These are phyloP conservation scores for Coelopa pilipes DNA, from an alignment of 2,888 invertebrate species.

Conservation along the genomic window DNA sequence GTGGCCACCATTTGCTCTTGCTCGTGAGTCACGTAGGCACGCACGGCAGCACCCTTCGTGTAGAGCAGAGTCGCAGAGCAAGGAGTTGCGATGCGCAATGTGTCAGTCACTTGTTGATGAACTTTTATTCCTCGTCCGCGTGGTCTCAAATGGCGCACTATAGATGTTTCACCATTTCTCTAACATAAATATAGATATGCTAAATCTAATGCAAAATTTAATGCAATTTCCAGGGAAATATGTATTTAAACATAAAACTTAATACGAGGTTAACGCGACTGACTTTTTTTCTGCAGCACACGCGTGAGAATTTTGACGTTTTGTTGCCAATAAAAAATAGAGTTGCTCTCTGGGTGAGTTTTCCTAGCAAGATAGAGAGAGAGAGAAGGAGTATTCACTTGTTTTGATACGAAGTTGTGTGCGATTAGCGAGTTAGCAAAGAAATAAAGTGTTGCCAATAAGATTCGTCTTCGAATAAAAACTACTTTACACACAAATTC, in stretches of 20 bases:
- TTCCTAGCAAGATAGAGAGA: not conserved
- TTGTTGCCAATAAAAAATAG: not conserved
- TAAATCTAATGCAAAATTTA: no score
- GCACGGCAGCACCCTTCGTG: not conserved
- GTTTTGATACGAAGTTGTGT: slow-evolving; percentile 23
- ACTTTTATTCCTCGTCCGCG: not conserved
- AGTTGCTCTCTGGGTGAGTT: no score
- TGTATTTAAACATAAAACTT: no score
- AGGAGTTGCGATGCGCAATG: not conserved
- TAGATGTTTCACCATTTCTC: not conserved
- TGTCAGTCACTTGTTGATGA: slow-evolving; percentile 19
- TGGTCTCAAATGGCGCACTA: not conserved
- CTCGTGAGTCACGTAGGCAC: slow-evolving; percentile 59
- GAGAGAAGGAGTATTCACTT: not conserved
- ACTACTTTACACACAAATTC: no score
- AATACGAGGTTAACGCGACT: slow-evolving; percentile 17
- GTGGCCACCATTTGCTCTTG: slow-evolving; percentile 56
- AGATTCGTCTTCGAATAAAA: no score
- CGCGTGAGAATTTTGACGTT: slow-evolving; percentile 11
- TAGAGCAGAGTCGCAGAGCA: not conserved
- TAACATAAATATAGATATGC: no score
- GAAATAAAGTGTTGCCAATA: slow-evolving; percentile 5
- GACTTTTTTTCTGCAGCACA: not conserved
- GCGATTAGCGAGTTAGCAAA: not conserved
- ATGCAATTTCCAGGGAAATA: no score